Base-by-base conservation (phyloP, 2,888 invertebrate genomes). In the Lochmaea crataegi region DNA sequence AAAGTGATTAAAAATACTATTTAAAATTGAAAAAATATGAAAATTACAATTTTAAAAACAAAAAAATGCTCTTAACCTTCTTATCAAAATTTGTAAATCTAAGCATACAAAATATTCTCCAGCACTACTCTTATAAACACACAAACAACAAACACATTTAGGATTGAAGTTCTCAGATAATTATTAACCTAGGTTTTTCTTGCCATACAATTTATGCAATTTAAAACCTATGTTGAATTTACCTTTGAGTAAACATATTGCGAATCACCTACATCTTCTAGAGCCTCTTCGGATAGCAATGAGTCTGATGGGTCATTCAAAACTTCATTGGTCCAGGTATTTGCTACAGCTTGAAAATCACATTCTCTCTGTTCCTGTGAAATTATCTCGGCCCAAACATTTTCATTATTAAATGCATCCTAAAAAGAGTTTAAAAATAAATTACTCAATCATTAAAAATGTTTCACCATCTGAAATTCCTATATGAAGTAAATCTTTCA, bases 231-330 rank as follows among this genome's bases (percentile, higher is more conserved):
- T 45, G 6, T 11, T 57, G n/a, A 32, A n/a, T 57, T 75, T 84
- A 90, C 90, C 88, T 90, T 90, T 69, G 93, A 94, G 84, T 93
- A 92, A 26, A 91, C 92, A 80, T 92, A 89, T 83, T 93, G 92
- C 76, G 92, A 90, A 86, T 94, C 89, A 66, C 58, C 89, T 63
- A 90, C 87, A 65, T 87, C 86, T 41, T 91, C 89, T 82, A 92
- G 88, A 81, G 91, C 91, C 77, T 89, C 88, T 11, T 90, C 90
- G 79, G 89, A 89, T 68, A 89, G 86, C 84, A 88, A 88, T 3
- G 91, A 87, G 82, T 89, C 80, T 42, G 78, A 65, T 26, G 78
- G 72, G 22, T 83, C 79, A 68, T 88, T 89, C 22, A 88, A 83
- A 83, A 90, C 92, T 81, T 93, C 92, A 71, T 89, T 88, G 9